A percentile compares a stretch with the other conserved stretches of the same genome.
Evolutionary conservation across 2,888 invertebrate genomes (phyloP).

Genomic region (Ophion slaviceki): DNA sequence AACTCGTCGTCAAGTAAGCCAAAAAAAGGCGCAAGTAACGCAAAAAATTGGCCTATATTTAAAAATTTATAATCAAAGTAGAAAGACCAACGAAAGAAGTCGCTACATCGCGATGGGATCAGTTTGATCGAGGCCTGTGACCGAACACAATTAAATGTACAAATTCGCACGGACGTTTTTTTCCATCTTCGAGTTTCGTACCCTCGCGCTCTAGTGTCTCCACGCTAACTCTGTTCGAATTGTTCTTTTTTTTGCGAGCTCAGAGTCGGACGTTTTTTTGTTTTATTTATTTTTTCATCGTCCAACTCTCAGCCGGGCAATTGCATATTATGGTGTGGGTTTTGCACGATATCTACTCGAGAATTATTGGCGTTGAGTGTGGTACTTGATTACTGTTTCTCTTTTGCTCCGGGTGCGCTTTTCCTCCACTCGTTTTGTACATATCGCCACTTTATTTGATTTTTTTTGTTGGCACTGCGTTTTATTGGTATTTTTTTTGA

Average conservation of each 20-base stretch:
- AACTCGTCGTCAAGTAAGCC: neutral
- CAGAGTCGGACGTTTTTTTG: slow-evolving; percentile 12
- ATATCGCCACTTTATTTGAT: slow-evolving; percentile 13
- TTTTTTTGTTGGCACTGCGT: slow-evolving; percentile 6
- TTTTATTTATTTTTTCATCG: neutral
- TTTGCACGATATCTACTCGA: slow-evolving; percentile 60
- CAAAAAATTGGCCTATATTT: neutral
- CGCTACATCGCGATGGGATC: neutral
- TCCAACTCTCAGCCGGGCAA: slow-evolving; percentile 65
- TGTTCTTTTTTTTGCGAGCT: slow-evolving; percentile 22
- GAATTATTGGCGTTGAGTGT: slow-evolving; percentile 8
- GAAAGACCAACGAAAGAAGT: neutral
- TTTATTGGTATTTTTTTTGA: neutral
- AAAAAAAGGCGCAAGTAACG: neutral
- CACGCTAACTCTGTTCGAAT: slow-evolving; percentile 11
- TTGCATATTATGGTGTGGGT: slow-evolving; percentile 77
- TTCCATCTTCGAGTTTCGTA: neutral
- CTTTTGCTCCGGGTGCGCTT: slow-evolving; percentile 7
- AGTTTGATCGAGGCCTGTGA: neutral
- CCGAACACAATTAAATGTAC: neutral
- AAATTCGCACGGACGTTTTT: neutral
- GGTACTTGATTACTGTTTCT: neutral
- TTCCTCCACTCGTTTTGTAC: slow-evolving; percentile 13
- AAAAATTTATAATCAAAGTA: neutral
- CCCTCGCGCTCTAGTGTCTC: neutral